Conservation (phyloP, 92 coral and sea anemone genomes). For the Isaurus tuberculatus region DNA sequence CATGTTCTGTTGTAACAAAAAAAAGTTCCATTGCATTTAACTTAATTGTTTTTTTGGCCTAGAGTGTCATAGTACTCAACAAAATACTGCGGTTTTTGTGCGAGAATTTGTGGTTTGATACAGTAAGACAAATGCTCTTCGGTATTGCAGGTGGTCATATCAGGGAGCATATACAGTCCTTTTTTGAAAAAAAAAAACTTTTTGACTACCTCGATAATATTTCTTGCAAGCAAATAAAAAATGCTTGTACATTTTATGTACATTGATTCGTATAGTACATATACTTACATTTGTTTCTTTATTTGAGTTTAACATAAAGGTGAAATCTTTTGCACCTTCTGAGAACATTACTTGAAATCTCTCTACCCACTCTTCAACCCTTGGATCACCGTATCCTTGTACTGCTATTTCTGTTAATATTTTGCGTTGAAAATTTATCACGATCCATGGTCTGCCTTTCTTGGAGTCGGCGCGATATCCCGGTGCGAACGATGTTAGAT, state of each 20-base stretch:
- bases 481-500: constrained; percentile 77
- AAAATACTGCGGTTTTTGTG: constrained; percentile 14
- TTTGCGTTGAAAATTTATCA: constrained; percentile 66
- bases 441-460: constrained; percentile 69
- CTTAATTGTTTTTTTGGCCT: background rate
- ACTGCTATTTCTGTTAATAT: constrained; percentile 81
- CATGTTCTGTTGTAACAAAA: background rate
- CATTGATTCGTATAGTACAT: background rate
- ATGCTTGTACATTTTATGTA: background rate
- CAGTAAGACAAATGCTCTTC: background rate
- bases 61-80: constrained; percentile 11
- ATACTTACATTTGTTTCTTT: constrained; percentile 17
- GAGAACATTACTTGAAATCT: constrained; percentile 76
- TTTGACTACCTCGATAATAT: background rate
- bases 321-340: constrained; percentile 34
- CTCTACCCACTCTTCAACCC: constrained; percentile 71
- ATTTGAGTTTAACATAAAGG: constrained; percentile 29
- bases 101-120: constrained; percentile 4
- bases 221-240: background rate
- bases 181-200: too few relatives aligned
- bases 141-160: background rate
- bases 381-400: constrained; percentile 84
- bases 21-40: background rate
- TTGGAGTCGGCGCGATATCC: constrained; percentile 74
- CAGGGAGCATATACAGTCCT: background rate